Evolutionary conservation across 2,888 invertebrate species (phyloP).

Genomic region (Octodonta nipae): DNA sequence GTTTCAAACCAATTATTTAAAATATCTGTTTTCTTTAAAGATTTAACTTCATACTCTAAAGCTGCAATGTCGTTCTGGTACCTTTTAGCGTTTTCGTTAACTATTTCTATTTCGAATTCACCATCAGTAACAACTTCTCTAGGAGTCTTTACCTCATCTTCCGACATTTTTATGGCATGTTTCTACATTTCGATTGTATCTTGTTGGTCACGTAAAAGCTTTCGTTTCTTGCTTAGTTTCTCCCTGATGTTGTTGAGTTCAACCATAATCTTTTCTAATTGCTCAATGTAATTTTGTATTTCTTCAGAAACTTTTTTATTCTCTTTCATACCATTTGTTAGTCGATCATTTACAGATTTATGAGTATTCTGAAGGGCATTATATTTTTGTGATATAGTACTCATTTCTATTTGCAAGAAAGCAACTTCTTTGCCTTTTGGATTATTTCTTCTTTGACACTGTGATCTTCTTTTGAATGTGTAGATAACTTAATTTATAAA

Average conservation of each 20-base stretch:
- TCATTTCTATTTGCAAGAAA: constrained; percentile 33
- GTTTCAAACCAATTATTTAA: no score
- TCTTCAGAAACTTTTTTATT: constrained; percentile 11
- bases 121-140: constrained; percentile 29
- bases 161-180: constrained; percentile 19
- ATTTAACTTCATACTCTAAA: constrained; percentile 35
- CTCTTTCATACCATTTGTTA: constrained; percentile 9
- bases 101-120: constrained; percentile 43
- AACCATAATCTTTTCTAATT: constrained; percentile 13
- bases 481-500: constrained; percentile 36
- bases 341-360: constrained; percentile 9
- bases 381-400: constrained; percentile 5
- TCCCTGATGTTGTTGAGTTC: constrained; percentile 14
- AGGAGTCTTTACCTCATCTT: constrained; percentile 21
- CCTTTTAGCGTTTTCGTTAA: constrained; percentile 38
- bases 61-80: constrained; percentile 41
- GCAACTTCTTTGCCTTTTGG: constrained; percentile 40
- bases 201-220: constrained; percentile 14
- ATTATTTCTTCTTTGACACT: constrained; percentile 24
- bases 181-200: constrained; percentile 12
- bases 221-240: constrained; percentile 23
- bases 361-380: constrained; percentile 3
- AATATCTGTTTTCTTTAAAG: constrained; percentile 7
- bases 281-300: constrained; percentile 9
- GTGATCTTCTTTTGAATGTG: constrained; percentile 4